These are phyloP conservation scores for Lasioglossum marginatum DNA, from an alignment of 2,888 invertebrate genomes.

Conservation along the genomic window DNA sequence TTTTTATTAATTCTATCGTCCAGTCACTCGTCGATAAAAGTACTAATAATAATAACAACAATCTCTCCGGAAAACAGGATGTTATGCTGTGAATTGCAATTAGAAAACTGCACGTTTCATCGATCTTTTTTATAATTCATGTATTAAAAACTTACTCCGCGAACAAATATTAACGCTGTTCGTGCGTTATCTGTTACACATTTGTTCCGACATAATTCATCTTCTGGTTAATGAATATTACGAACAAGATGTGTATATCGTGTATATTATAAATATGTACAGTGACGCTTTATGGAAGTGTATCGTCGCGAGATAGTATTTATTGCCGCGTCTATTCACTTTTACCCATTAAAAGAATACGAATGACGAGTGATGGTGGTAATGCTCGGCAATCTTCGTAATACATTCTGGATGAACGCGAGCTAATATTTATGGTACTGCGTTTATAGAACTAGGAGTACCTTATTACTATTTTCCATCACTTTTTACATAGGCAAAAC, in stretches of 20 bases:
- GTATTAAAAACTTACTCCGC: conserved; percentile 36
- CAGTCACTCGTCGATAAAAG: neutral
- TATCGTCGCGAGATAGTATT: conserved; percentile 31
- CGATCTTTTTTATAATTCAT: conserved; percentile 47
- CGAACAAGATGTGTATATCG: conserved; percentile 53
- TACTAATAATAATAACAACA: neutral
- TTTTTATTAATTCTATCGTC: conserved; percentile 20
- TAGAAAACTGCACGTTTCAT: conserved; percentile 33
- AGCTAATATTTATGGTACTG: neutral
- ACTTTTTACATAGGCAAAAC: conserved; percentile 14
- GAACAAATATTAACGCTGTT: conserved; percentile 22
- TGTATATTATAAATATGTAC: conserved; percentile 62
- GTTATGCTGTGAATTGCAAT: conserved; percentile 56
- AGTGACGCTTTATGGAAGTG: conserved; percentile 54
- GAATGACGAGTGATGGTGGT: conserved; percentile 15
- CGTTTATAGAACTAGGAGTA: conserved; percentile 16
- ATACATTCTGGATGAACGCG: conserved; percentile 11
- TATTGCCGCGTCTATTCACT: conserved; percentile 21
- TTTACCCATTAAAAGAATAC: conserved; percentile 31
- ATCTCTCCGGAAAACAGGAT: conserved; percentile 12
- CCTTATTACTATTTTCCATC: conserved; percentile 19
- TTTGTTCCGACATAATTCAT: conserved; percentile 66
- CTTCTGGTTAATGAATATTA: conserved; percentile 64
- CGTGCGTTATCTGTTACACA: conserved; percentile 44
- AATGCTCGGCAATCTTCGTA: conserved; percentile 13